Evolutionary conservation across 2,113 vertebrate genomes (phyloP), one percentile per base, ranked within the genome.

Genomic region (Brachyhypopomus gauderio): DNA sequence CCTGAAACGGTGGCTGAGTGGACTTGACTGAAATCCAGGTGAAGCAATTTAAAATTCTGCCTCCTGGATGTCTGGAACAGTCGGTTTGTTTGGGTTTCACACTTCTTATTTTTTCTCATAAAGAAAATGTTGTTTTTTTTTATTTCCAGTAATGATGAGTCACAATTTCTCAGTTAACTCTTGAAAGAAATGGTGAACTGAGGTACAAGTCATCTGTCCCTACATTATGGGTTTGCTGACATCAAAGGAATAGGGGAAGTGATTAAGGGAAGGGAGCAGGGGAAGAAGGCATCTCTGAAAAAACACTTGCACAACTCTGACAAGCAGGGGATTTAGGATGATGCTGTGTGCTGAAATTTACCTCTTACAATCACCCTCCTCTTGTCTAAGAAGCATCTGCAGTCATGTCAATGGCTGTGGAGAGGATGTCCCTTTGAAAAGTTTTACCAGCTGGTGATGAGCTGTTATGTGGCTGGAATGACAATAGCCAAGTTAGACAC

Each of bases 251-350:
- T 52, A 52, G 6, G 9, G 41, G 9, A 3, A 6, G 41, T 45
- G 41, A 45, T 6, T 11, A 11, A 11, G 41, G 41, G 41, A 11
- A 11, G 45, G 45, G 45, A 52, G 41, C 1, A 11, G 45, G 45
- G 45, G 45, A 14, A 8, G 5, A 41, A 9, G n/a, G 11, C 55
- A 72, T 12, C 23, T 48, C 7, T 12, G 62, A 55, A 70, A 30
- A n/a, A 82, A 83, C 64, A 77, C 87, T 87, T 72, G 85, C 80
- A 80, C 85, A 78, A 82, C 85, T 79, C 62, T 27, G 34, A 34
- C 48, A 75, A 48, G 36, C 48, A 71, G 48, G 70, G 66, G 11
- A 77, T 55, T 6, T 0, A 11, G 23, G 83, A 75, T 85, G 73
- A 85, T 73, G 30, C 84, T 82, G 41, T 25, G 62, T 62, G 20